Evolutionary conservation across 2,113 vertebrate species (phyloP), one percentile per base, ranked within the genome.

Genomic region (Oreotrochilus melanogaster): DNA sequence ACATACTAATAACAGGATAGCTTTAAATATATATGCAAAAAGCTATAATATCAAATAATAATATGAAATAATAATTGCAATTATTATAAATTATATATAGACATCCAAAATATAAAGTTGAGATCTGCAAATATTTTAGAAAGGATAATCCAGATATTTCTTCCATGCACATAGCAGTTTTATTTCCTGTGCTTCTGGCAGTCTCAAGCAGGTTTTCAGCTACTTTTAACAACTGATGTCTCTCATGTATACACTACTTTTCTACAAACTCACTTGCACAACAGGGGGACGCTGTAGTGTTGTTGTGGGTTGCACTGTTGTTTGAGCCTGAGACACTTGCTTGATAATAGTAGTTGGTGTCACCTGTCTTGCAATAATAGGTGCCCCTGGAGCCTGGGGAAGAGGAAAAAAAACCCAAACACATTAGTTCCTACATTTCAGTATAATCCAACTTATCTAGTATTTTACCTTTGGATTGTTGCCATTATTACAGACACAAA

Each of bases 291-390:
- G 98, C 97, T 99, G 99, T 83, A 99, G 96, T 30, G 98, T 98
- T 28, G 99, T 98, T 37, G 98, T 98, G 37, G 98, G 96, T n/a
- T 98, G 98, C 84, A 98, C 98, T 76, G 98, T 98, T 14, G 99
- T 99, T 96, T 98, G 99, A 71, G 98, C 98, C 92, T 98, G 96
- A 96, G 99, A 98, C 95, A 98, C 98, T 96, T 99, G 99, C 95
- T 99, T 99, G 87, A 99, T 99, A 85, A 99, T 99, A 71, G 98
- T 98, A 67, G 98, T 98, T 67, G 99, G 98, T 82, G 99, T 98
- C 92, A 99, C 98, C 71, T 99, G 98, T 51, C 98, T 98, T 67
- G 98, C 97, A 89, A 99, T 97, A 64, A 99, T 97, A 22, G 99
- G 98, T 1, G 98, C 98, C 90, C 98, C 98, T 39, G 99, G 98